Evolutionary conservation across 2,888 invertebrate species (phyloP), one percentile per base, ranked within the genome.

Genomic region (Meandrusa payeni): DNA sequence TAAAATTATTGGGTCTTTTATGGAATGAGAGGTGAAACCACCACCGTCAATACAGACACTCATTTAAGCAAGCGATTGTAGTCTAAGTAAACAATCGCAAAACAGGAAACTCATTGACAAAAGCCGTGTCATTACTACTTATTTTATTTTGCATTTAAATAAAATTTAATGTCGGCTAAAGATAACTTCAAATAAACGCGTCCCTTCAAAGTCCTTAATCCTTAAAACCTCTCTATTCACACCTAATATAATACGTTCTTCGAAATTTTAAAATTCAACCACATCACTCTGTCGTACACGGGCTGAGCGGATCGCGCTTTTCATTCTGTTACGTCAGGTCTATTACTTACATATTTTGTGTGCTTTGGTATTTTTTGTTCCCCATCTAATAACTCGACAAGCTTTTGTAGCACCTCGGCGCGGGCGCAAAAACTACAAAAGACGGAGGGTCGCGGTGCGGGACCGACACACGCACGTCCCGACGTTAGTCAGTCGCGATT

Each of bases 381-480:
- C 56, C 64, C 69, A 66, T 73, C 78, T 80, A 80, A 83, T 80
- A 81, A 78, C 80, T 86, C 81, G 74, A 75, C 82, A 72, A 82
- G 86, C 85, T 88, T 83, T 82, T 80, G 86, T 81, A 77, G 83
- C 78, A 79, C 80, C 81, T 88, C 82, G 72, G 70, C 77, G 74
- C 75, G 73, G 71, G 76, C 77, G 81, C 85, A 86, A 88, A 89
- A 89, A 89, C 81, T 72, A 87, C 81, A 81, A 87, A 88, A 86
- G 83, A 78, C 79, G 55, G 54, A 75, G 77, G 82, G 88, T 86
- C 88, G 83, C 47, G 47, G 49, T 39, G 46, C 47, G 47, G 54
- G 46, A 41, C 44, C 46, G 43, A 46, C 46, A 9, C 36, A 5
- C 4, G 6, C 32, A 47, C 24, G 10, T 5, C 15, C 17, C 28